Percentiles rank a stretch among this genome's conserved stretches.
These are phyloP conservation scores for Pristionchus pacificus DNA, from an alignment of 1,140 invertebrate genomes.

Conservation along the genomic window DNA sequence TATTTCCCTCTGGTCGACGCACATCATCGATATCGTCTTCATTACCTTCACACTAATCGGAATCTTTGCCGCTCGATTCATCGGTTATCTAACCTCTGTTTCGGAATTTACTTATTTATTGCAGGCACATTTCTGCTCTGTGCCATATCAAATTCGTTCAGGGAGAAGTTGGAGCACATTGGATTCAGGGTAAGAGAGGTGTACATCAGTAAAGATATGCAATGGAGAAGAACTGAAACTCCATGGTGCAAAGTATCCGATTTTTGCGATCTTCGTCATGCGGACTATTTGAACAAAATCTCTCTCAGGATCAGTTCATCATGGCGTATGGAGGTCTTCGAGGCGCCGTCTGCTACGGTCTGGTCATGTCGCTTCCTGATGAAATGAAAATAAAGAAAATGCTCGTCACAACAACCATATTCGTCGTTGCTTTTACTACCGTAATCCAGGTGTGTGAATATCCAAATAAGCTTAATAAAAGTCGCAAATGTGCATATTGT, in stretches of 20 bases:
- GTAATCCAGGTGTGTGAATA: slow-evolving; percentile 71
- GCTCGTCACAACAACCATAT: slow-evolving; percentile 93
- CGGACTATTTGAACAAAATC: too few relatives aligned
- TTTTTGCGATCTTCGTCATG: slow-evolving; percentile 18
- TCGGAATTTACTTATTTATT: too few relatives aligned
- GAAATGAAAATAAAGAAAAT: too few relatives aligned
- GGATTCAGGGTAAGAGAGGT: too few relatives aligned
- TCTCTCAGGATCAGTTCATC: slow-evolving; percentile 91
- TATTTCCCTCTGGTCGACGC: slow-evolving; percentile 67
- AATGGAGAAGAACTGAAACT: slow-evolving; percentile 63
- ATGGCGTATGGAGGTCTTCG: slow-evolving; percentile 95
- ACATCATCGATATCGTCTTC: slow-evolving; percentile 22
- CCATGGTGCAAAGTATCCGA: background rate
- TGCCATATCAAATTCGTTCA: slow-evolving; percentile 72
- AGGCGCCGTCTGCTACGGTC: slow-evolving; percentile 84
- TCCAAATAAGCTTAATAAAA: too few relatives aligned
- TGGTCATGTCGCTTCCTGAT: slow-evolving; percentile 28
- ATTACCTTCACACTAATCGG: slow-evolving; percentile 28
- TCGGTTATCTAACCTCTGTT: too few relatives aligned
- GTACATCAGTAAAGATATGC: too few relatives aligned
- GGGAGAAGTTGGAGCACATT: too few relatives aligned
- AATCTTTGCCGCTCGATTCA: slow-evolving; percentile 26
- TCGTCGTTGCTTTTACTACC: slow-evolving; percentile 96
- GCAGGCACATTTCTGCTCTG: slow-evolving; percentile 81
- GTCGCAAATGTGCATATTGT: too few relatives aligned